Base-by-base conservation (phyloP, 2,888 invertebrate genomes). In the Meiosimyza platycephala region DNA sequence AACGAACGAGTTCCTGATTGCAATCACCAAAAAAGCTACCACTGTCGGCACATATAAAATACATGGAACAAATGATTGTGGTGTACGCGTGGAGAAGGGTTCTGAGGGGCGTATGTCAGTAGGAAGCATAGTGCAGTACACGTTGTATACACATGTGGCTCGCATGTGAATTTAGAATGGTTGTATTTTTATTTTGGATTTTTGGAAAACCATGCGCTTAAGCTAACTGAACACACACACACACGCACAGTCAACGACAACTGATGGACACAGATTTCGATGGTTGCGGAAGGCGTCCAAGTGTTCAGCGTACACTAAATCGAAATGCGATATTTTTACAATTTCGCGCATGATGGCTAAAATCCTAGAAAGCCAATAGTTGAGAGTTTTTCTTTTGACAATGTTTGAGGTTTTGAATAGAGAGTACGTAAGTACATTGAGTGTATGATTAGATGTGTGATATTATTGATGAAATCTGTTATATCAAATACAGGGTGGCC, bases 271-370 rank as follows among this genome's bases (percentile, higher is more conserved):
- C 15, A 33, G 52, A 50, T 12, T 18, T 13, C 16, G 15, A 6
- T 51, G 40, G 59, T 28, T 28, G 28, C 40, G 47, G 52, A 57
- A 33, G 28, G 40, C 50, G 54, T 51, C 16, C 33, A 22, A 57
- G 28, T 28, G 28, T 48, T 16, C 33, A 18, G 59, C 28, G 28
- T 22, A 60, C 48, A 67, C 57, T 67, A 48, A 48, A 54, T 67
- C 47, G 48, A 67, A 54, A 57, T 57, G 57, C 18, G 16, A 77
- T 78, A 76, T 83, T 82, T 84, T 81, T 83, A 81, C 81, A 82
- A 83, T 84, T 84, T 82, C 79, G 83, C 79, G 80, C 78, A 80
- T 80, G 83, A 81, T 81, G 81, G 78, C 82, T 81, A 80, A 81
- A 81, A 80, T 82, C 79, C 76, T 73, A 76, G 78, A 76, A 79